Conservation (phyloP, 1,140 invertebrate species). For the Lineus longissimus region DNA sequence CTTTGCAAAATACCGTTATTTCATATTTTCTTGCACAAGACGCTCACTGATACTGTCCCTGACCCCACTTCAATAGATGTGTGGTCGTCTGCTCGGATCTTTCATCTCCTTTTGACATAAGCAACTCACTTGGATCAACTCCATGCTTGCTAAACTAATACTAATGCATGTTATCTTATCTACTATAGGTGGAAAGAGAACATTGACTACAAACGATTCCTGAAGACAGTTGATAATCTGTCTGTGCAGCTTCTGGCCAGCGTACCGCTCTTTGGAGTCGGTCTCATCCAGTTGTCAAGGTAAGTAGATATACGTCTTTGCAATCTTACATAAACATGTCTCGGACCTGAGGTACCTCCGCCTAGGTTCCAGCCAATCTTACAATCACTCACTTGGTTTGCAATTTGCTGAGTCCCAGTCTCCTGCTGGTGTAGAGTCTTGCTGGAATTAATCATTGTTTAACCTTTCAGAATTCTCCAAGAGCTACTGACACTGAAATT, state of each 20-base stretch:
- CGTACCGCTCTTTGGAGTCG: conserved; percentile 41
- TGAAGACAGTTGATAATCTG: conserved; percentile 27
- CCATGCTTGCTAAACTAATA: no score
- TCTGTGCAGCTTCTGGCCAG: conserved; percentile 29
- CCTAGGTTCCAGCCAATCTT: no score
- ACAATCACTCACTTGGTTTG: no score
- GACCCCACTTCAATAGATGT: no score
- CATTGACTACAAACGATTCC: conserved; percentile 33
- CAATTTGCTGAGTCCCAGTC: no score
- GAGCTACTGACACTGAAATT: conserved; percentile 47
- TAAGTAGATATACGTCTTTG: conserved; percentile 9
- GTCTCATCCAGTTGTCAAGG: conserved; percentile 41
- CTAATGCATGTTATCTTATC: conserved; percentile 7
- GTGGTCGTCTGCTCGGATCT: no score
- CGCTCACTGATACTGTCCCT: no score
- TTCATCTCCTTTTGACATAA: no score
- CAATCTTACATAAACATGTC: not conserved
- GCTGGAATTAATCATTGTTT: conserved; percentile 2
- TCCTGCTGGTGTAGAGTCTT: no score
- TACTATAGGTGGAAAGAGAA: conserved; percentile 40
- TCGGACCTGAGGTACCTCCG: not conserved
- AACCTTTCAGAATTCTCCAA: conserved; percentile 38
- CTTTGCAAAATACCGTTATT: no score
- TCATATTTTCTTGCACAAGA: no score
- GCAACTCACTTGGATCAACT: no score